Conservation (phyloP, 2,888 invertebrate genomes). For the Euproctis similis region DNA sequence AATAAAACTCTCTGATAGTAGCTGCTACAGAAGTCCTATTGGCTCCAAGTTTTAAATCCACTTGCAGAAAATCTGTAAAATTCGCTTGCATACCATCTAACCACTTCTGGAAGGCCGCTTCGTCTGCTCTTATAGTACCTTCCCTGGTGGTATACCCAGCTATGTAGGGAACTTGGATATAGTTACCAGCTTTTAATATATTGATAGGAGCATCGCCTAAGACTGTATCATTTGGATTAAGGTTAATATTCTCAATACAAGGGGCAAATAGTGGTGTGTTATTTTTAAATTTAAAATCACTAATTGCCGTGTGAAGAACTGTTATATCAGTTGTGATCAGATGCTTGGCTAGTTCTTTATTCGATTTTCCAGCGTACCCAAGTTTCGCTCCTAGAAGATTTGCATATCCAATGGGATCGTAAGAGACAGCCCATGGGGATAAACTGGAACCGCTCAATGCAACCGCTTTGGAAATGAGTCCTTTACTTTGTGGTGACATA, state of each 20-base stretch:
- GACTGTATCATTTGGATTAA: constrained; percentile 36
- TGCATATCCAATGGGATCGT: constrained; percentile 52
- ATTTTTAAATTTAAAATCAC: constrained; percentile 40
- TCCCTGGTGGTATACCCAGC: constrained; percentile 50
- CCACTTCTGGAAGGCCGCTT: constrained; percentile 42
- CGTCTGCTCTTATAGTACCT: constrained; percentile 48
- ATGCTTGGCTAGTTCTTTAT: constrained; percentile 35
- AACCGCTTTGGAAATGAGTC: constrained; percentile 53
- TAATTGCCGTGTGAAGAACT: constrained; percentile 32
- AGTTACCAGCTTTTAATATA: constrained; percentile 43
- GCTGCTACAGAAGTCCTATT: constrained; percentile 29
- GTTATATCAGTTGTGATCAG: constrained; percentile 33
- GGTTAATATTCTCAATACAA: constrained; percentile 45
- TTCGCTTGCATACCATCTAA: constrained; percentile 45
- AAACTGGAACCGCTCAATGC: constrained; percentile 55
- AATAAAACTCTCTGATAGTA: constrained; percentile 45
- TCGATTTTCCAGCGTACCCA: constrained; percentile 35
- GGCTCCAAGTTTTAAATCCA: constrained; percentile 38
- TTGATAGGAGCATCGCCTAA: constrained; percentile 48
- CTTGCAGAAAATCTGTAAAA: constrained; percentile 51
- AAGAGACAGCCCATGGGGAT: constrained; percentile 61
- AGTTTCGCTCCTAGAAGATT: constrained; percentile 37
- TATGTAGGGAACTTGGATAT: constrained; percentile 49
- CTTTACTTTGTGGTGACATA: constrained; percentile 38
- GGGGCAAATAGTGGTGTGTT: constrained; percentile 59